These are phyloP conservation scores for Akabosia matsudoensis DNA, from an alignment of 1,140 invertebrate species.

Conservation along the genomic window DNA sequence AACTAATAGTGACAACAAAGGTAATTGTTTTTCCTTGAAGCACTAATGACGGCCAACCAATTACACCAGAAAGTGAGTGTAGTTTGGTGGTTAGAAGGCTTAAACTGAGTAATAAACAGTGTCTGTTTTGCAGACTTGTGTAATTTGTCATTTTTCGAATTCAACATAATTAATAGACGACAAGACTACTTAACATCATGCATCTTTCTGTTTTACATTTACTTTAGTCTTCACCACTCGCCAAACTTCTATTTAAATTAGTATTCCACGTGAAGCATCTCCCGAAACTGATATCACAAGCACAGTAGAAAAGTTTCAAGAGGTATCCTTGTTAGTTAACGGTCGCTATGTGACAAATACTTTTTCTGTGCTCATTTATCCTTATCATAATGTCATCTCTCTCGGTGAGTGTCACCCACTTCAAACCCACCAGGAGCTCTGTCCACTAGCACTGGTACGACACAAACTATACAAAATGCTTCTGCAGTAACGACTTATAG, in stretches of 20 bases:
- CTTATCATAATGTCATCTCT: conserved; percentile 25
- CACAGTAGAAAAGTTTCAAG: not conserved
- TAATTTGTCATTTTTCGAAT: conserved; percentile 10
- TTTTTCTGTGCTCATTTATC: conserved; percentile 20
- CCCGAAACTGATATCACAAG: not conserved
- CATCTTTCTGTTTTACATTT: not conserved
- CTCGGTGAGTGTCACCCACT: conserved; percentile 11
- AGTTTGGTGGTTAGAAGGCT: no score
- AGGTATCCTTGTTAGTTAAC: no score
- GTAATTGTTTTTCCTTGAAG: no score
- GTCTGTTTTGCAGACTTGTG: no score
- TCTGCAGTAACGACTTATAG: no score
- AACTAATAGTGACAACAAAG: no score
- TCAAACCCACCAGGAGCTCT: conserved; percentile 17
- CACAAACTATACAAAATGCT: no score
- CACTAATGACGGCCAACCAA: no score
- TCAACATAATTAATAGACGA: not conserved
- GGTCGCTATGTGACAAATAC: not conserved
- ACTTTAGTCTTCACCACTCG: not conserved
- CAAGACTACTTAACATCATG: conserved; percentile 6
- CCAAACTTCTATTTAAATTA: conserved; percentile 6
- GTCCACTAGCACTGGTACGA: not conserved
- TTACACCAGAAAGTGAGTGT: no score
- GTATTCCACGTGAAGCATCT: conserved; percentile 11
- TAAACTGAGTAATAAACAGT: no score